A percentile compares a stretch with the other conserved stretches of the same genome.
Conservation (phyloP, 2,113 vertebrate species). For the Xiphophorus hellerii region DNA sequence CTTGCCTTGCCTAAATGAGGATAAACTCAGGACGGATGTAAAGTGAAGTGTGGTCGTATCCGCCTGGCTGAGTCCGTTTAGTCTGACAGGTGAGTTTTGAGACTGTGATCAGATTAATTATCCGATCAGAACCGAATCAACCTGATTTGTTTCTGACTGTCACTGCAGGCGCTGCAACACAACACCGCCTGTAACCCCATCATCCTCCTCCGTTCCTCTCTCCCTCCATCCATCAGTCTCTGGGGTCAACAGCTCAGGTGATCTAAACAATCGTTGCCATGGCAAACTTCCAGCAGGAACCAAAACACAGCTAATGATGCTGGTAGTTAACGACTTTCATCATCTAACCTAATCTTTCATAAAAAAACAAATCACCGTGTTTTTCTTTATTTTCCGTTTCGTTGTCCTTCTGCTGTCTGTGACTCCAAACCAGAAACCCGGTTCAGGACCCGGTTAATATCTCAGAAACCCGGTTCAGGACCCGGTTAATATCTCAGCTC, state of each 20-base stretch:
- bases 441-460: constrained; percentile 48
- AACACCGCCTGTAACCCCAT: constrained; percentile 60
- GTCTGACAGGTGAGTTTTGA: constrained; percentile 3
- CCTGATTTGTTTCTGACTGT: constrained; percentile 53
- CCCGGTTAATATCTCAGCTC: constrained; percentile 51
- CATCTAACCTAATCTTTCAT: constrained; percentile 2
- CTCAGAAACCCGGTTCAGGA: constrained; percentile 30
- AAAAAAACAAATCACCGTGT: constrained; percentile 19
- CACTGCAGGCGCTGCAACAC: constrained; percentile 44
- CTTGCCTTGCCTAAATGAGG: too few relatives aligned
- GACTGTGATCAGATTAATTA: constrained; percentile 40
- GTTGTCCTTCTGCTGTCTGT: neutral
- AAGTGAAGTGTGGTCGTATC: neutral
- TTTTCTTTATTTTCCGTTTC: neutral
- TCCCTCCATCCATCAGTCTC: constrained; percentile 40
- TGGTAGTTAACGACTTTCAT: neutral
- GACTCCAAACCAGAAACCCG: constrained; percentile 21
- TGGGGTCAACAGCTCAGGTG: constrained; percentile 51
- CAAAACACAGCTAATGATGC: constrained; percentile 53
- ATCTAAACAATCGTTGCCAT: constrained; percentile 57
- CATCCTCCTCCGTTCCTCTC: neutral
- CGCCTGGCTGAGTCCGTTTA: constrained; percentile 1
- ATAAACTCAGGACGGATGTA: neutral
- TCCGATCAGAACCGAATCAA: constrained; percentile 41
- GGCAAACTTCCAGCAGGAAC: constrained; percentile 47